phyloP scores from a whole-genome alignment of 1,140 invertebrate species.

The Stenopsyche tienmushanensis region DNA sequence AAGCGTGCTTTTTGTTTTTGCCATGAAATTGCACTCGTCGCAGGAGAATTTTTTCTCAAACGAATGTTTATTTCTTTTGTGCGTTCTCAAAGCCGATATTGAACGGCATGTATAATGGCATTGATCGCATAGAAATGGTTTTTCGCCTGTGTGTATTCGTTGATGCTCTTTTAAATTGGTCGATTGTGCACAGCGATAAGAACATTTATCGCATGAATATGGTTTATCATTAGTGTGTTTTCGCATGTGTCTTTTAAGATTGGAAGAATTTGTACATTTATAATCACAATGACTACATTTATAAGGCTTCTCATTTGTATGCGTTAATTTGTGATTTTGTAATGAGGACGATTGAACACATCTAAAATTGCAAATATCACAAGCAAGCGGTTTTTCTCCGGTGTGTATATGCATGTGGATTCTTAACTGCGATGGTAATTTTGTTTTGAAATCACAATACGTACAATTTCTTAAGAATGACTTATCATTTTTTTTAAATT shows the following conservation, averaged over 20 bases:
- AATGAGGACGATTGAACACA: conserved; percentile 28
- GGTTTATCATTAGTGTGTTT: conserved; percentile 34
- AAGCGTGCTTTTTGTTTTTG: conserved; percentile 35
- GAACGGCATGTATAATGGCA: conserved; percentile 36
- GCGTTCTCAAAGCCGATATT: conserved; percentile 27
- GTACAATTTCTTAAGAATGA: conserved; percentile 12
- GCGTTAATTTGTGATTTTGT: conserved; percentile 24
- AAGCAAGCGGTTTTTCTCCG: conserved; percentile 32
- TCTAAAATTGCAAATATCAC: conserved; percentile 31
- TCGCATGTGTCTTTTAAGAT: conserved; percentile 30
- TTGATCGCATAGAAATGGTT: conserved; percentile 33
- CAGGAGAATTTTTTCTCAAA: conserved; percentile 31
- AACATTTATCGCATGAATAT: conserved; percentile 30
- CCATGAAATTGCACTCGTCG: conserved; percentile 31
- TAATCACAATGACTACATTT: conserved; percentile 31
- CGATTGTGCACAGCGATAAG: conserved; percentile 30
- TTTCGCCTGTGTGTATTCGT: conserved; percentile 31
- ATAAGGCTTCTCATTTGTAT: conserved; percentile 30
- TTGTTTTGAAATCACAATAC: conserved; percentile 30
- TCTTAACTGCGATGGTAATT: conserved; percentile 31
- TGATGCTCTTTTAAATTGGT: conserved; percentile 32
- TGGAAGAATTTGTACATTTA: conserved; percentile 34
- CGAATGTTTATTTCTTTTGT: conserved; percentile 37
- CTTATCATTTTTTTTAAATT: conserved; percentile 7
- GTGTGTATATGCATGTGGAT: conserved; percentile 33